A percentile compares a stretch with the other conserved stretches of the same genome.
These are phyloP conservation scores for Euclidia mi DNA, from an alignment of 2,888 invertebrate species.

Conservation along the genomic window DNA sequence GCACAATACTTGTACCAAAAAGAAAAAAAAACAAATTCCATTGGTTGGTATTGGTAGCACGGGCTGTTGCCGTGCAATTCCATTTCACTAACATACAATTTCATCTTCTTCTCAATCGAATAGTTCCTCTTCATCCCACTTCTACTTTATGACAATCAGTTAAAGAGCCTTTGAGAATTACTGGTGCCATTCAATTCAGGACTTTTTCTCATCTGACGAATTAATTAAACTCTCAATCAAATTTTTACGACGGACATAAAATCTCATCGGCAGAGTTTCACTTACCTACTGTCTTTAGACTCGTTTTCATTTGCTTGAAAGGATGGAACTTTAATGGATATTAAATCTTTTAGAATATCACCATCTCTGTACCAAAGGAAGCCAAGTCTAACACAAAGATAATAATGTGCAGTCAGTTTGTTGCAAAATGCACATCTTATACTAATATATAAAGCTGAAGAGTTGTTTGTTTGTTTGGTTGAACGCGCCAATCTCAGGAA, in stretches of 20 bases:
- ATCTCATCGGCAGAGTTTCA: conserved; percentile 9
- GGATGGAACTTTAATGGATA: conserved; percentile 35
- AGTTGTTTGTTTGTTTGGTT: too few species aligned
- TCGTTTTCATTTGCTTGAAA: conserved; percentile 26
- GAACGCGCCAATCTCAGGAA: too few species aligned
- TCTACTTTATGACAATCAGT: conserved; percentile 1
- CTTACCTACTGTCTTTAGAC: conserved; percentile 6
- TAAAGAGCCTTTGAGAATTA: background rate
- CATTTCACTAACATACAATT: background rate
- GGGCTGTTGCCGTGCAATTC: background rate
- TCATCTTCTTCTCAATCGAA: background rate
- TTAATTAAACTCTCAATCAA: conserved; percentile 10
- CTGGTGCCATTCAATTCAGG: background rate
- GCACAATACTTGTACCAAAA: too few species aligned
- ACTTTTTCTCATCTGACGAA: conserved; percentile 13
- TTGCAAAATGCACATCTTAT: too few species aligned
- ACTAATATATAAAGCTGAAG: too few species aligned
- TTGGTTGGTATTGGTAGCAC: too few species aligned
- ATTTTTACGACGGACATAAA: conserved; percentile 14
- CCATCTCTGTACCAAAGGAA: conserved; percentile 37
- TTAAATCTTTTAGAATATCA: conserved; percentile 34
- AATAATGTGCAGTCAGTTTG: background rate
- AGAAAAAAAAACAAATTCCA: too few species aligned
- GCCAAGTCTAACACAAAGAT: conserved; percentile 15
- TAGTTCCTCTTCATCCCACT: conserved; percentile 2